Evolutionary conservation across 2,797 vertebrate species (phyloP).

Genomic region (Cyprinodon diabolis): DNA sequence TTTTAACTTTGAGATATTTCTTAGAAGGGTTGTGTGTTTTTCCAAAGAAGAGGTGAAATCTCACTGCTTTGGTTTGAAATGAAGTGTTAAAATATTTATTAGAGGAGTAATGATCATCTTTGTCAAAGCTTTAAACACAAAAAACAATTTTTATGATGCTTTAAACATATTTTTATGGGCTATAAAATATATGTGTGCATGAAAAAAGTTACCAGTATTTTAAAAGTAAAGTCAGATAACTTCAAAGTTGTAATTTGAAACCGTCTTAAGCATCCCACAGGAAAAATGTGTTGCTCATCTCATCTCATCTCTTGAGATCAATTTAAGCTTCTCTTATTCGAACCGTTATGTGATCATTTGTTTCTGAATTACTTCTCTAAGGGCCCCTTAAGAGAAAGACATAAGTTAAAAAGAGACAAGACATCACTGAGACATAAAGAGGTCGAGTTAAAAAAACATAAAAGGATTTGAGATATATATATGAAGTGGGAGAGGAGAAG

Average conservation of each 20-base stretch:
- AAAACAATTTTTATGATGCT: neutral
- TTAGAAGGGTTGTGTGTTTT: conserved; percentile 3
- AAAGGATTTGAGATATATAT: no score
- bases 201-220: neutral
- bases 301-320: no score
- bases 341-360: no score
- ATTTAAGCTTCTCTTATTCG: no score
- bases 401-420: no score
- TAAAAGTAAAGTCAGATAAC: neutral
- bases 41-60: conserved; percentile 43
- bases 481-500: no score
- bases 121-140: neutral
- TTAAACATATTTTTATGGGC: neutral
- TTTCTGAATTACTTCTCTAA: no score
- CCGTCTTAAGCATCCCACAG: neutral
- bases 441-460: no score
- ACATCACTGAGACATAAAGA: no score
- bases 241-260: neutral
- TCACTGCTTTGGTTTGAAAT: conserved; percentile 33
- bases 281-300: no score
- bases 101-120: conserved; percentile 15
- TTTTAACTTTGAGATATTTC: conserved; percentile 43
- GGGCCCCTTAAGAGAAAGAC: no score
- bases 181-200: neutral
- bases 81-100: conserved; percentile 49